Base-by-base conservation (phyloP, 2,113 vertebrate genomes). In the Syngnathus scovelli region DNA sequence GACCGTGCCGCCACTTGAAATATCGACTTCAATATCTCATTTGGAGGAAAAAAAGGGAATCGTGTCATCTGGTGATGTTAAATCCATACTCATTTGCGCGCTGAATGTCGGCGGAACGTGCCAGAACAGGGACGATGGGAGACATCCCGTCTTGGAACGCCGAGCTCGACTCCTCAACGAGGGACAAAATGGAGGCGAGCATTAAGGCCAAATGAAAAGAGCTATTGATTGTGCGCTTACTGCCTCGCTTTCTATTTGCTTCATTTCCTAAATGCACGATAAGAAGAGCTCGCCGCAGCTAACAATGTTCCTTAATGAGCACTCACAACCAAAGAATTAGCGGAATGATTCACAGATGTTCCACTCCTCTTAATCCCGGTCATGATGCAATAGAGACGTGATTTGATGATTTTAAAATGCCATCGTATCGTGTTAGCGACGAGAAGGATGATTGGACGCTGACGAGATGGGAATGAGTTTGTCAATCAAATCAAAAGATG, bases 31-130 rank as follows among this genome's bases (percentile, higher is more conserved):
- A 98, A 96, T 96, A 98, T 96, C 95, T 97, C 94, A 95, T 98
- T 97, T 98, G 41, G 12, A 16, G 55, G 33, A 5, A 95, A 96
- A 94, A 44, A 63, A 33, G 21, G 27, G 27, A 44, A 62, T 95
- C 93, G 95, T 96, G 95, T 94, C 97, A 95, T 93, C 94, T 94
- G 95, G 83, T 96, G 95, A 98, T 96, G 95, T 96, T 96, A 99
- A 99, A 98, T 99, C 95, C 94, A 99, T 98, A 98, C 95, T 96
- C 95, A 98, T 96, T 99, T 98, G 95, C 95, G 94, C 96, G 94
- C 94, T 93, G 94, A 96, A 98, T 96, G 94, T 95, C 95, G 96
- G 94, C 95, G 94, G 94, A 98, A 98, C 96, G 98, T 95, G 94
- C n/a, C 94, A 96, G 86, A 86, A 78, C 78, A 78, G 76, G 93